Conservation (phyloP, 2,113 vertebrate genomes). For the Zosterops lateralis region DNA sequence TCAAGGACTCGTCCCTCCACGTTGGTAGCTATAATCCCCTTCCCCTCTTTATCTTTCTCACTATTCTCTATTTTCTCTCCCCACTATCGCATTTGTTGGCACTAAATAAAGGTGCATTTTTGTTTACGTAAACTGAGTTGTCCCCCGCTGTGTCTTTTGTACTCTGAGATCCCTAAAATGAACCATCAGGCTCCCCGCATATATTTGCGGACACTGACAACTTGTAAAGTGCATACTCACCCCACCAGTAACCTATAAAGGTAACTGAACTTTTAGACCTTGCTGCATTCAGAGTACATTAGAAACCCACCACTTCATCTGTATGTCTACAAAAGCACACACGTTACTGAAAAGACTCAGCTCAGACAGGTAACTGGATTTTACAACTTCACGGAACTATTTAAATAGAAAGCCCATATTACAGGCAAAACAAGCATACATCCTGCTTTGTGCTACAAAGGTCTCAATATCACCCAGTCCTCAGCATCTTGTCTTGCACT, state of each 20-base stretch:
- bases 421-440: neutral
- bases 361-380: neutral
- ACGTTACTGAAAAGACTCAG: neutral
- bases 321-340: neutral
- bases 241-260: neutral
- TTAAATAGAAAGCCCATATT: neutral
- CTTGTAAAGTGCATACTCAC: neutral
- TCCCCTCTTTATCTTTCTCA: no score
- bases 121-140: no score
- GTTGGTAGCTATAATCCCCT: no score
- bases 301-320: neutral
- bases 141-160: no score
- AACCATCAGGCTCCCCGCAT: no score
- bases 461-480: neutral
- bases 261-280: neutral
- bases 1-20: no score
- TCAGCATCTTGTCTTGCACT: neutral
- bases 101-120: no score
- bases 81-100: no score
- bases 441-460: neutral
- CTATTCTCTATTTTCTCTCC: no score
- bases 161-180: no score
- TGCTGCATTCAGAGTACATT: neutral
- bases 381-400: neutral
- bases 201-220: no score